phyloP scores from a whole-genome alignment of 2,797 vertebrate genomes.

The Kryptopterus vitreolus region DNA sequence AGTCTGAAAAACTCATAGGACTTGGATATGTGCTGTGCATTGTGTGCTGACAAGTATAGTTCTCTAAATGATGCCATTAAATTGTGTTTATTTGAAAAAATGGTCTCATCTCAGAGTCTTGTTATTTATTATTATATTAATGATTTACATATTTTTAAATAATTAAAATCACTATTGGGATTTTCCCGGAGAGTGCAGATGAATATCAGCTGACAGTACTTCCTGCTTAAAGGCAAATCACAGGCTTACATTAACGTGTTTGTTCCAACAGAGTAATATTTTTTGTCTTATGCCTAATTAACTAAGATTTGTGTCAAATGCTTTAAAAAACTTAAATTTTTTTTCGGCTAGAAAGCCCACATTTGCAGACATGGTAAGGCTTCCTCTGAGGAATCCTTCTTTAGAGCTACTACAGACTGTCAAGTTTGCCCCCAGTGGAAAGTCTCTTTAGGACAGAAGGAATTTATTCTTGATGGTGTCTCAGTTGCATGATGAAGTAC shows the following conservation, averaged over 20 bases:
- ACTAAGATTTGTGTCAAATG: neutral
- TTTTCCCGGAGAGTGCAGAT: neutral
- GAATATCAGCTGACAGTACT: neutral
- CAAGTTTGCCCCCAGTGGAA: neutral
- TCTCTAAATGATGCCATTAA: neutral
- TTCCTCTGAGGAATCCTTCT: neutral
- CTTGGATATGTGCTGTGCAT: rapidly evolving
- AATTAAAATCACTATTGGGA: neutral
- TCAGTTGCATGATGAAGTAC: neutral
- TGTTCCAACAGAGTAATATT: neutral
- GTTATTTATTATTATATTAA: conserved; percentile 5
- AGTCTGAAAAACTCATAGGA: no score
- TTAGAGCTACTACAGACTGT: neutral
- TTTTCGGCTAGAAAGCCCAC: neutral
- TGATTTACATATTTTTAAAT: no score
- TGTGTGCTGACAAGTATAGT: neutral
- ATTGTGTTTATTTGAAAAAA: no score
- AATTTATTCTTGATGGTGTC: neutral
- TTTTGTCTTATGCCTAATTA: neutral
- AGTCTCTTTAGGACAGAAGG: neutral
- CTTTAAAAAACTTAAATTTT: neutral
- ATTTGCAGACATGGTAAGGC: neutral
- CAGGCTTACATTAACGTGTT: neutral
- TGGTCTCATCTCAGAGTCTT: neutral
- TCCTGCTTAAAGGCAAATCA: neutral